Evolutionary conservation across 2,888 invertebrate species (phyloP).

Genomic region (Aricia artaxerxes): DNA sequence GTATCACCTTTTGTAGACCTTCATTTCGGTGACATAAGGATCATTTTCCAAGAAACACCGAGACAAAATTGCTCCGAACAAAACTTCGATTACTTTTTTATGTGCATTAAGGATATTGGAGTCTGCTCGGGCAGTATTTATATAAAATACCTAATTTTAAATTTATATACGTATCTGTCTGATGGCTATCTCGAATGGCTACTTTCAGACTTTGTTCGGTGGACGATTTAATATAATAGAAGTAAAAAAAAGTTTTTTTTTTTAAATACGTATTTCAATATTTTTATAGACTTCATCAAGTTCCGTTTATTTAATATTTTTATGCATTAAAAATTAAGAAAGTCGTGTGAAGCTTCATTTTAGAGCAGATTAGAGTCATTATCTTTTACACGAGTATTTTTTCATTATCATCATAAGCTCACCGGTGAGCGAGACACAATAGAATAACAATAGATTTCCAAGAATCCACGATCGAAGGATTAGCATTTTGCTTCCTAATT

Average conservation of each 20-base stretch:
- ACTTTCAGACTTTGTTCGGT: slow-evolving; percentile 2
- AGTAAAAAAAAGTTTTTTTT: not conserved
- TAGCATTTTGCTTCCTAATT: not conserved
- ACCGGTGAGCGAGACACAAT: too few relatives aligned
- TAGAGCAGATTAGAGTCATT: too few relatives aligned
- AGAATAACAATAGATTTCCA: too few relatives aligned
- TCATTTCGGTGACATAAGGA: not conserved
- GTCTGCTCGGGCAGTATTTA: slow-evolving; percentile 6
- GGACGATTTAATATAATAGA: not conserved
- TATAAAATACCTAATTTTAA: slow-evolving; percentile 12
- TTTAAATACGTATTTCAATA: not conserved
- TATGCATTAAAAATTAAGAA: not conserved
- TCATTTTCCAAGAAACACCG: not conserved
- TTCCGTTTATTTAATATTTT: not conserved
- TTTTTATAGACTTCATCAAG: not conserved
- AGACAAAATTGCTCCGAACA: not conserved
- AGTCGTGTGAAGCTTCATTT: too few relatives aligned
- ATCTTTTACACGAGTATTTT: not conserved
- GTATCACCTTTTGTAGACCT: not conserved
- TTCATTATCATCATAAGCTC: too few relatives aligned
- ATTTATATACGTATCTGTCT: slow-evolving; percentile 22
- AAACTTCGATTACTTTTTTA: slow-evolving; percentile 23
- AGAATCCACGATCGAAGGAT: too few relatives aligned
- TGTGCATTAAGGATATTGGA: slow-evolving; percentile 23
- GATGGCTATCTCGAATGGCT: slow-evolving; percentile 8